A percentile compares a stretch with the other conserved stretches of the same genome.
Evolutionary conservation across 2,888 invertebrate species (phyloP).

Genomic region (Belgica antarctica): DNA sequence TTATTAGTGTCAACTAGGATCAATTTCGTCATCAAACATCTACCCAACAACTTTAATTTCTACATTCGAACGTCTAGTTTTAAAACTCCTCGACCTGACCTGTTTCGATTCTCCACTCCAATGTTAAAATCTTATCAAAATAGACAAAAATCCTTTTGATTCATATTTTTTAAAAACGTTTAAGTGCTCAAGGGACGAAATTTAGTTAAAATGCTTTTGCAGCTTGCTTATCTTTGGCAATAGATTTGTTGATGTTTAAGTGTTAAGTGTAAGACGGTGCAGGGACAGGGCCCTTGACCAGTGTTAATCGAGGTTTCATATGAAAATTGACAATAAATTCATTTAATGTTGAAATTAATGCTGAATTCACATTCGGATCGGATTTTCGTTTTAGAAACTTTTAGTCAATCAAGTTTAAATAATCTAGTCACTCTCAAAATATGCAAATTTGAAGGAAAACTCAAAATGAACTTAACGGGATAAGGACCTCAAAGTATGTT

Average conservation of each 20-base stretch:
- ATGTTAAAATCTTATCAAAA: constrained; percentile 23
- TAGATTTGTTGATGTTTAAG: background rate
- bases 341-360: background rate
- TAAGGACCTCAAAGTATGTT: constrained; percentile 27
- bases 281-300: too few species aligned
- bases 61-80: too few species aligned
- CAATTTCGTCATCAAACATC: too few species aligned
- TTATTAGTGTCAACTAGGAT: too few species aligned
- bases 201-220: background rate
- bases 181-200: constrained; percentile 33
- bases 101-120: too few species aligned
- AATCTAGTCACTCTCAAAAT: background rate
- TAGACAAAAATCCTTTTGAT: background rate
- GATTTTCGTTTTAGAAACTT: too few species aligned
- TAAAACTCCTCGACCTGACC: too few species aligned
- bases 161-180: background rate
- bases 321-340: constrained; percentile 5
- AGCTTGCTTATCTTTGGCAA: constrained; percentile 11
- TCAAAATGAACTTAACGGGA: constrained; percentile 16
- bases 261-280: background rate
- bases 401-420: background rate
- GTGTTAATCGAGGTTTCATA: too few species aligned
- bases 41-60: too few species aligned
- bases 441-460: background rate
- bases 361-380: background rate